phyloP scores from a whole-genome alignment of 2,113 vertebrate species.

The Siphamia tubifer region DNA sequence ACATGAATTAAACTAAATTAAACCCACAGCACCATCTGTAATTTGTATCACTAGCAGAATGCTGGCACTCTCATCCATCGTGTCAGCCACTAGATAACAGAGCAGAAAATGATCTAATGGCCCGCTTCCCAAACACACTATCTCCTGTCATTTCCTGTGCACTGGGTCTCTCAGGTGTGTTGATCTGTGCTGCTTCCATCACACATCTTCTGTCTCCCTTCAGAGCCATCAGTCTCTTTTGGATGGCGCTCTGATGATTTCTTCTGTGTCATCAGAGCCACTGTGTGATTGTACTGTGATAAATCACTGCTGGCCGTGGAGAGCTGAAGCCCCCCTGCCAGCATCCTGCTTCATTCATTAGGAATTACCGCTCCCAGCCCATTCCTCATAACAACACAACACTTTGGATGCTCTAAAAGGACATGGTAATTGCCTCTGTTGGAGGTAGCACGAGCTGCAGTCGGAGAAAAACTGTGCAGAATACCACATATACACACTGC shows the following conservation, averaged over 20 bases:
- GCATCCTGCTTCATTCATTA: constrained; percentile 19
- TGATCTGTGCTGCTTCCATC: background rate
- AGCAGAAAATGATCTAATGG: background rate
- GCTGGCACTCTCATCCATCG: background rate
- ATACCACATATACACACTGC: background rate
- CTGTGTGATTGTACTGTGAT: constrained; percentile 36
- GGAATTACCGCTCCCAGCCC: constrained; percentile 9
- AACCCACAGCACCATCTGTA: rapidly evolving
- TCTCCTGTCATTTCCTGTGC: background rate
- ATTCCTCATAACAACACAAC: background rate
- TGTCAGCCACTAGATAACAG: background rate
- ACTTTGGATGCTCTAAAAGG: background rate
- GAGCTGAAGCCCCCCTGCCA: background rate
- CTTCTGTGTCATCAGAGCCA: constrained; percentile 22
- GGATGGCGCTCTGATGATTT: constrained; percentile 11
- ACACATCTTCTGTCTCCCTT: background rate
- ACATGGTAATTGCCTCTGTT: background rate
- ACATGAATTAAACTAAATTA: background rate
- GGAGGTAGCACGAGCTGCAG: background rate
- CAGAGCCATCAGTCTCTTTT: background rate
- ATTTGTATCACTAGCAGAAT: background rate
- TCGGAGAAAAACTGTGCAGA: background rate
- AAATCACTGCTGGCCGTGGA: constrained; percentile 22
- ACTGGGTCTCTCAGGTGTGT: background rate
- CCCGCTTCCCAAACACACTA: background rate